Evolutionary conservation across 2,888 invertebrate genomes (phyloP).

Genomic region (Lepeophtheirus nordmannii): DNA sequence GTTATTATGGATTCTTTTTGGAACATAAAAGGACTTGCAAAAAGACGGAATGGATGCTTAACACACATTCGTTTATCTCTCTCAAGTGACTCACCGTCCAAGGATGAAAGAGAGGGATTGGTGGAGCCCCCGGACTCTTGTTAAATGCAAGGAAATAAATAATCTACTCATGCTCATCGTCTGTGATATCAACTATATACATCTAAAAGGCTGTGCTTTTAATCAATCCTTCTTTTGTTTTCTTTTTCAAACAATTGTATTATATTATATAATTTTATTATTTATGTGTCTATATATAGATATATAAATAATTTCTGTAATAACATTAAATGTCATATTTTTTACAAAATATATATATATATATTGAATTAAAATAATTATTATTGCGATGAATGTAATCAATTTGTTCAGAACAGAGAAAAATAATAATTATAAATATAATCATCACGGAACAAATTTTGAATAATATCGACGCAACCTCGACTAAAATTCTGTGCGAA

Average conservation of each 20-base stretch:
- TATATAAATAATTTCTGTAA: conserved; percentile 5
- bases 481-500: not conserved
- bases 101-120: not conserved
- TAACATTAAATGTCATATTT: conserved; percentile 2
- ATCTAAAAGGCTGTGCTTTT: conserved; percentile 1
- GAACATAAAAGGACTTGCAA: not conserved
- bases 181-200: not conserved
- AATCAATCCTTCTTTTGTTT: not conserved
- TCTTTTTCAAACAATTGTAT: not conserved
- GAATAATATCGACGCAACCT: not conserved
- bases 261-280: not conserved
- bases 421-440: not conserved
- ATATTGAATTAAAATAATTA: not conserved
- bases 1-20: no score
- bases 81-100: not conserved
- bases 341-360: not conserved
- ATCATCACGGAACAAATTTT: not conserved
- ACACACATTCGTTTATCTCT: not conserved
- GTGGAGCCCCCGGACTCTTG: not conserved
- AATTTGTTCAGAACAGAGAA: not conserved
- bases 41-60: not conserved
- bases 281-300: not conserved
- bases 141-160: not conserved
- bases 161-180: not conserved
- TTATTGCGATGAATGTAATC: not conserved